Percentiles rank a stretch among this genome's conserved stretches.
These are phyloP conservation scores for Macrotus californicus DNA, from an alignment of 2,113 vertebrate genomes.

Conservation along the genomic window DNA sequence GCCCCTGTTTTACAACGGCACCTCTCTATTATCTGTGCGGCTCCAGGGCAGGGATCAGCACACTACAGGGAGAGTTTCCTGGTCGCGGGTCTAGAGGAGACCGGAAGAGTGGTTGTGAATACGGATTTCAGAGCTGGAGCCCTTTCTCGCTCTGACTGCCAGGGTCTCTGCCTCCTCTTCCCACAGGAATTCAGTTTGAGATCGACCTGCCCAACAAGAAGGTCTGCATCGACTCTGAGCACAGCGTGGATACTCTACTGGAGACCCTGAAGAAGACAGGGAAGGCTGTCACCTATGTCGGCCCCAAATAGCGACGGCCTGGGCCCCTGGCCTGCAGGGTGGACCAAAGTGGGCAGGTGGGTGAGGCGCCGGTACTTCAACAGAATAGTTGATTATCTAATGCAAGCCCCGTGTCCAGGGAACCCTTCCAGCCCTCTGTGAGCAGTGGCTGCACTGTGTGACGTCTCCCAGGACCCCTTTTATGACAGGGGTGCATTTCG, in stretches of 20 bases:
- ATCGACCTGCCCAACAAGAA: slow-evolving; percentile 94
- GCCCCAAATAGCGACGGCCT: slow-evolving; percentile 77
- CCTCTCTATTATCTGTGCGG: background rate
- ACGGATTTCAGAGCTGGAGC: background rate
- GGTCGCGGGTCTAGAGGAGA: background rate
- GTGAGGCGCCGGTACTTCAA: background rate
- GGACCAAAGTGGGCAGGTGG: slow-evolving; percentile 12
- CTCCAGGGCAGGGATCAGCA: background rate
- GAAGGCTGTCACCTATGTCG: slow-evolving; percentile 88
- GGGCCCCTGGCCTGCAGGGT: background rate
- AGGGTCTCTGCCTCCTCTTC: slow-evolving; percentile 29
- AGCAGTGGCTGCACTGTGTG: background rate
- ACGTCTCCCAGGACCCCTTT: background rate
- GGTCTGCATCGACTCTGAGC: slow-evolving; percentile 90
- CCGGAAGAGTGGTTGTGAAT: background rate
- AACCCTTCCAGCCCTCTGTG: background rate
- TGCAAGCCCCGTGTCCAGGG: background rate
- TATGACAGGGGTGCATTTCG: background rate
- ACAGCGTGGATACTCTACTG: slow-evolving; percentile 82
- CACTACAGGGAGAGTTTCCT: background rate
- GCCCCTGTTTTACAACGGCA: background rate
- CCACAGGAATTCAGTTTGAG: slow-evolving; percentile 88
- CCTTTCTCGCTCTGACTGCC: background rate
- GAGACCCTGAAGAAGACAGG: slow-evolving; percentile 93
- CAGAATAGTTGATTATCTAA: background rate